These are phyloP conservation scores for Platichthys flesus DNA, from an alignment of 2,113 vertebrate species.

Conservation along the genomic window DNA sequence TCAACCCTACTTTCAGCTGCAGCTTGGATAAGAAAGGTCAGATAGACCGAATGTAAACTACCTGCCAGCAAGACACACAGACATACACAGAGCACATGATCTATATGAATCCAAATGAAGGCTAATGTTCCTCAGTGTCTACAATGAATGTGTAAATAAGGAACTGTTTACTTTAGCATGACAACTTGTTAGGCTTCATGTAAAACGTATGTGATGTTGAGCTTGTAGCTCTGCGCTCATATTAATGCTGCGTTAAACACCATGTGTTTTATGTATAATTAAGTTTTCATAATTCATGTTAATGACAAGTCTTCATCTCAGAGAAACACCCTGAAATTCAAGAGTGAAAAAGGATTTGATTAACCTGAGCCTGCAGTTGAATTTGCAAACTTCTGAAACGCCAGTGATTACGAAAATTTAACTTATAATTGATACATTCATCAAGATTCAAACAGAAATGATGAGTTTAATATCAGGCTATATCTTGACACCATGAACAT, in stretches of 20 bases:
- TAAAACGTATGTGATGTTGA: no score
- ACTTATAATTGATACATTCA: conserved; percentile 17
- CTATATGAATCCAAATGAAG: background rate
- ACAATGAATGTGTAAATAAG: background rate
- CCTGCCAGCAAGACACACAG: background rate
- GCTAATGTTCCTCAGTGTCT: background rate
- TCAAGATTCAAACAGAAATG: background rate
- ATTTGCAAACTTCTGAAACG: background rate
- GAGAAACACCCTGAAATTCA: background rate
- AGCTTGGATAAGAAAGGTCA: no score
- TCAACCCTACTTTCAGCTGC: no score
- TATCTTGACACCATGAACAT: background rate
- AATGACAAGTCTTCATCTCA: background rate
- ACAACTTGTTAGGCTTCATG: no score
- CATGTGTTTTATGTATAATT: background rate
- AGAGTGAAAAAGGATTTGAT: background rate
- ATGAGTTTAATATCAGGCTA: background rate
- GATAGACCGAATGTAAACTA: no score
- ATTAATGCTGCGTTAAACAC: no score
- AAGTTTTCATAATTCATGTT: background rate
- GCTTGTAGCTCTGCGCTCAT: no score
- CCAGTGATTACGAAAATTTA: background rate
- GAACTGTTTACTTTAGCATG: background rate
- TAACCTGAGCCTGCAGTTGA: background rate
- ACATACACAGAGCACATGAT: background rate